A percentile compares a stretch with the other conserved stretches of the same genome.
phyloP scores from a whole-genome alignment of 2,113 vertebrate species.

The Syngnathus floridae region DNA sequence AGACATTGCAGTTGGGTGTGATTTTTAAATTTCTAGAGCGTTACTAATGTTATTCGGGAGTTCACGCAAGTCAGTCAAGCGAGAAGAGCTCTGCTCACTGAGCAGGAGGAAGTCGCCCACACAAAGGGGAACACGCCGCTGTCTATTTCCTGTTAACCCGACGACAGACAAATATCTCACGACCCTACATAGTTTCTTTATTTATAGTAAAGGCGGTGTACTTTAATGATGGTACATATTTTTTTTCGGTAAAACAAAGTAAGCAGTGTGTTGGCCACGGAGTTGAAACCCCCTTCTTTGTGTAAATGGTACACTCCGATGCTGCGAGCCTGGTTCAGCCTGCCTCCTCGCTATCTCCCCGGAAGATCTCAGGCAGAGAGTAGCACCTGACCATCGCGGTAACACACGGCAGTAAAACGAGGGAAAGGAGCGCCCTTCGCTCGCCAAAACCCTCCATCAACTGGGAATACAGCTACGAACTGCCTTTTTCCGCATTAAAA shows the following conservation, averaged over 20 bases:
- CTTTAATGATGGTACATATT: rapidly evolving
- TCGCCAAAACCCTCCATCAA: neutral
- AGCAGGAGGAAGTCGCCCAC: conserved; percentile 19
- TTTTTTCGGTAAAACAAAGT: neutral
- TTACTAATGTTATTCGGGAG: conserved; percentile 44
- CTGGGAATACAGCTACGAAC: conserved; percentile 5
- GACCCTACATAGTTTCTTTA: rapidly evolving
- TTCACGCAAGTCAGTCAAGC: conserved; percentile 53
- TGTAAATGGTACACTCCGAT: conserved; percentile 57
- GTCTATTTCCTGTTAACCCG: neutral
- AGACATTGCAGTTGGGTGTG: neutral
- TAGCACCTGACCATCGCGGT: neutral
- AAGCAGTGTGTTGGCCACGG: neutral
- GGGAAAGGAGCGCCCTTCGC: neutral
- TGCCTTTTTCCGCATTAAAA: conserved; percentile 3
- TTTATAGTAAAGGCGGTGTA: rapidly evolving
- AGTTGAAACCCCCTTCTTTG: conserved; percentile 17
- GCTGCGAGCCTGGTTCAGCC: conserved; percentile 54
- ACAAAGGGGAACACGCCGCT: conserved; percentile 10
- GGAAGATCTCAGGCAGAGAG: conserved; percentile 25
- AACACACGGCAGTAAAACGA: conserved; percentile 29
- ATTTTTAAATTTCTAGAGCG: conserved; percentile 34
- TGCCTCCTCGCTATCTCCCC: conserved; percentile 45
- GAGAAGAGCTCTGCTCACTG: conserved; percentile 33
- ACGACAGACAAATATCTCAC: neutral